Evolutionary conservation across 2,888 invertebrate species (phyloP), one percentile per base, ranked within the genome.

Genomic region (Idaea aversata): DNA sequence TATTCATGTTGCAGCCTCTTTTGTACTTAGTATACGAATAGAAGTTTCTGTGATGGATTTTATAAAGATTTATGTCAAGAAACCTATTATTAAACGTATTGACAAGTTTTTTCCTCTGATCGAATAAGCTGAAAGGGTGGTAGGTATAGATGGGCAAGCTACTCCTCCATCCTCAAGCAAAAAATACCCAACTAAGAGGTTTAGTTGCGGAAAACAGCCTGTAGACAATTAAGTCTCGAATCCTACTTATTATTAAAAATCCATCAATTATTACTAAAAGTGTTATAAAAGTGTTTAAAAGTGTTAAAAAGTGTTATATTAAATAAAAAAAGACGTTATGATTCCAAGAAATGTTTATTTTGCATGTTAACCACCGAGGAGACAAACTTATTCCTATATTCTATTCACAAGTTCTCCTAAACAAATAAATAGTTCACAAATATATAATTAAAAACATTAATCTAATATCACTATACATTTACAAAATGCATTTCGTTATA

Each of bases 401-500:
- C 83, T 80, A 81, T 78, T 72, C 76, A 87, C 87, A 87, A 83
- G 87, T 81, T 85, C 81, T 79, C 85, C 88, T 25, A 88, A 88
- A 84, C 80, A 88, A 90, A 91, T 91, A 90, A 90, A 90, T 90
- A 91, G 81, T 83, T 85, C 84, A 89, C 83, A 87, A 88, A 85
- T 87, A 87, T 87, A 84, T 83, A 82, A 81, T 86, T 80, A 83
- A 83, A 88, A 88, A 87, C 83, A 80, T 86, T 88, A 91, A 69
- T 83, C 91, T 92, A 92, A 79, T 92, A 92, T 91, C 92, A 92
- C 92, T 92, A 92, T 88, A 77, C 83, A 78, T 82, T 83, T 86
- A 88, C 83, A 90, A 86, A 81, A 82, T 77, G 75, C 78, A 77
- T 79, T 77, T 69, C 72, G 63, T 62, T 73, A 75, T 76, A 80